Conservation (phyloP, 1,140 invertebrate genomes). For the Drosophila albomicans region DNA sequence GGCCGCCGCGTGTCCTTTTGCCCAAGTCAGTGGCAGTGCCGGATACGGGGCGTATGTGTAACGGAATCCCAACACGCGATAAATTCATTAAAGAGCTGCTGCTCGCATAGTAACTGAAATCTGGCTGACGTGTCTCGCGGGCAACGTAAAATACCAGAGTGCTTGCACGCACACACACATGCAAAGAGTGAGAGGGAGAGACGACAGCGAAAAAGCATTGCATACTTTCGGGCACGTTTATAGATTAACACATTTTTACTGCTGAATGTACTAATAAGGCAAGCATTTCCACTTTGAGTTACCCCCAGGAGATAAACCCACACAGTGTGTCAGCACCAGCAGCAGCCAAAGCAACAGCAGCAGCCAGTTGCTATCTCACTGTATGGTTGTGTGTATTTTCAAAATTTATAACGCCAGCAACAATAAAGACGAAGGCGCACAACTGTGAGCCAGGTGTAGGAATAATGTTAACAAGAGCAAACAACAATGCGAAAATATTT, state of each 20-base stretch:
- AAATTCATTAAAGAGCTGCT: constrained; percentile 78
- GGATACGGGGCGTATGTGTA: constrained; percentile 74
- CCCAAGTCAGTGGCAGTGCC: constrained; percentile 4
- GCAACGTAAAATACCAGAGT: constrained; percentile 74
- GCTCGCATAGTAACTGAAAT: constrained; percentile 58
- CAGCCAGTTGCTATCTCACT: constrained; percentile 56
- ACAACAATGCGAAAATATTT: constrained; percentile 71
- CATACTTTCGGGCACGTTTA: constrained; percentile 70
- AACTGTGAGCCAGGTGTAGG: constrained; percentile 55
- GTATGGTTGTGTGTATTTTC: constrained; percentile 61
- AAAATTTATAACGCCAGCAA: constrained; percentile 74
- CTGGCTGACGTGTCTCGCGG: constrained; percentile 74
- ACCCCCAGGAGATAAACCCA: constrained; percentile 62
- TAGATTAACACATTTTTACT: constrained; percentile 84
- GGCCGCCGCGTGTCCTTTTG: constrained; percentile 62
- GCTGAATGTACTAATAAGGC: constrained; percentile 83
- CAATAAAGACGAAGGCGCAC: constrained; percentile 5
- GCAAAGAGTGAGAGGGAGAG: background rate
- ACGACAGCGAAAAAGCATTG: constrained; percentile 33
- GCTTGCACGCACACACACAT: constrained; percentile 36
- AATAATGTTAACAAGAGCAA: constrained; percentile 70
- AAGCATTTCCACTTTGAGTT: constrained; percentile 83
- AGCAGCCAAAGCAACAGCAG: constrained; percentile 32
- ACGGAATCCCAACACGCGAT: constrained; percentile 77
- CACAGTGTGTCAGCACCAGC: constrained; percentile 32